phyloP scores from a whole-genome alignment of 2,888 invertebrate species.

The Latrodectus hesperus region DNA sequence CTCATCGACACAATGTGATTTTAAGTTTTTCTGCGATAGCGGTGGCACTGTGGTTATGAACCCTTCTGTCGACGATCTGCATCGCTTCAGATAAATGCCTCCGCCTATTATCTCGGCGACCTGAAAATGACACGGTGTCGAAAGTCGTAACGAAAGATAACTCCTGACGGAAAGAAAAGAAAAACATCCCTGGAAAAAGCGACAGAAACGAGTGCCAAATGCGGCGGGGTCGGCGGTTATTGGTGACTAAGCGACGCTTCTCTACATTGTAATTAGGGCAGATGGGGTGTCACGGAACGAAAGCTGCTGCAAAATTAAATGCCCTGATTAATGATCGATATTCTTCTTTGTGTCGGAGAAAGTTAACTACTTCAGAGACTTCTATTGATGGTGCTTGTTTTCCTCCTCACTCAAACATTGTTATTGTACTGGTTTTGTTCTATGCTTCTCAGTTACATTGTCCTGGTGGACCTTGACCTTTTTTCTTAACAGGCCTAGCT shows the following conservation, averaged over 20 bases:
- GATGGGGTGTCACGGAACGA: not conserved
- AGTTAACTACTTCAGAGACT: not conserved
- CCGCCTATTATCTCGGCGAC: not conserved
- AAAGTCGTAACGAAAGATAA: not conserved
- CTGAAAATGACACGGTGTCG: constrained; percentile 3
- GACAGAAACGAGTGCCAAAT: not conserved
- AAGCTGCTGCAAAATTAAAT: constrained; percentile 1
- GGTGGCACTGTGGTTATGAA: too few relatives aligned
- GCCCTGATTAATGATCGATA: not conserved
- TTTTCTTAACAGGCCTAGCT: not conserved
- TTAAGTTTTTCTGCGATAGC: too few relatives aligned
- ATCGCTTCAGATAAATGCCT: not conserved
- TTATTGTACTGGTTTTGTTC: not conserved
- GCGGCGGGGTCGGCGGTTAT: not conserved
- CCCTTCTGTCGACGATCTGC: too few relatives aligned
- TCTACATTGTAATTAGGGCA: constrained; percentile 27
- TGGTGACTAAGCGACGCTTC: constrained; percentile 15
- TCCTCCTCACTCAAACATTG: not conserved
- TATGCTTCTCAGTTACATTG: not conserved
- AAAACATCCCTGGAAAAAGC: not conserved
- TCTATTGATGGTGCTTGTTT: not conserved
- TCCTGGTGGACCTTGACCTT: not conserved
- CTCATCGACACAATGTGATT: too few relatives aligned
- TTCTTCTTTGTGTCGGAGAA: not conserved
- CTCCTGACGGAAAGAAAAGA: not conserved